Base-by-base conservation (phyloP, 2,113 vertebrate species). In the Felis chaus region DNA sequence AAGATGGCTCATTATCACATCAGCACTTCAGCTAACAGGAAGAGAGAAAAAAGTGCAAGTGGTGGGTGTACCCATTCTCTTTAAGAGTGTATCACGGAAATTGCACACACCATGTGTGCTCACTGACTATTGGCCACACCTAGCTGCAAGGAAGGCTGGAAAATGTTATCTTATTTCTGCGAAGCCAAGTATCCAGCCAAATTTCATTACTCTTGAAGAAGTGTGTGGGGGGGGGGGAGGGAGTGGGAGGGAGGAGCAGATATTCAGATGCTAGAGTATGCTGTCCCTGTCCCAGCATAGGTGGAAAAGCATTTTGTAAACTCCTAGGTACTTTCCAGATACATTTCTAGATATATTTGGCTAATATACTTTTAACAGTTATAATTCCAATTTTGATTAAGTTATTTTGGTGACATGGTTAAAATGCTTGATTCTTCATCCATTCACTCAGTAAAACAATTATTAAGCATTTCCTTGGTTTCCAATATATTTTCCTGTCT, bases 21-120 rank as follows among this genome's bases (percentile, higher is more conserved):
- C 94, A 96, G 39, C 94, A 96, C 97, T 91, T 97, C 71, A 94
- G 39, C 80, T 94, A 76, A 68, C 81, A 93, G 90, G 80, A 97
- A 88, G 50, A 74, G 25, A 53, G 83, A n/a, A 33, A 78, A 78
- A 65, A 97, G 84, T 87, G 92, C 36, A 63, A 89, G 8, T 25
- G 36, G 50, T 78, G 76, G 94, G 91, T 86, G 23, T 55, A 11
- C 69, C 65, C 45, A 18, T 91, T 57, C 31, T 85, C 48, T 45
- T 50, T 55, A 39, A 85, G n/a, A 73, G 31, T 27, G 8, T 84
- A 29, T 78, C 48, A n/a, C 4, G 55, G 93, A 85, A 66, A 85
- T 69, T 66, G 10, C 4, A 68, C n/a, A 78, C 25, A 41, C 33
- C 31, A 19, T 66, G 25, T 69, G 87, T 57, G 16, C 57, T 87